Percentiles rank a stretch among this genome's conserved stretches.
Conservation (phyloP, 2,797 vertebrate species). For the Lepus oiostolus region DNA sequence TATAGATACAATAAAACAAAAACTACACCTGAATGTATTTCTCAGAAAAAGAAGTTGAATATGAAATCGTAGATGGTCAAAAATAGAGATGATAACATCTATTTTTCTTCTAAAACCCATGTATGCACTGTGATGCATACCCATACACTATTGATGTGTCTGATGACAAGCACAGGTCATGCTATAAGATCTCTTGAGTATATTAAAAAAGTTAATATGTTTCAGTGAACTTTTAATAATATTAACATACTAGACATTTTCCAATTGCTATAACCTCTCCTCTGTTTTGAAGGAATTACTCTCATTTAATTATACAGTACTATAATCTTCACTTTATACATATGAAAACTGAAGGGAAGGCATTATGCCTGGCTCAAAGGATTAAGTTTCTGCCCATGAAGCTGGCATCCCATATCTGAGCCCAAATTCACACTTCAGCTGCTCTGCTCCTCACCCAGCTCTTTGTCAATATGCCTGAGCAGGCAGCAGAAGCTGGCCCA, state of each 20-base stretch:
- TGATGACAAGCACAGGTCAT: not conserved
- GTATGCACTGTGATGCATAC: not conserved
- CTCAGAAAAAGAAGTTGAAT: not conserved
- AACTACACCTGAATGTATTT: not conserved
- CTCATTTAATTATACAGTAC: slow-evolving; percentile 43
- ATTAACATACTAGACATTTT: not conserved
- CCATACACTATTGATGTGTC: not conserved
- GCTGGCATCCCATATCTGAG: no score
- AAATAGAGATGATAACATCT: not conserved
- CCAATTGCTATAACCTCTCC: slow-evolving; percentile 2
- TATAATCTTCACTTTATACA: slow-evolving; percentile 1
- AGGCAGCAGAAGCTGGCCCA: no score
- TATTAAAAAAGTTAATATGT: not conserved
- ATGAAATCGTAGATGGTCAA: not conserved
- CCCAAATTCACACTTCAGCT: no score
- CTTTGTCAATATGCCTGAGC: no score
- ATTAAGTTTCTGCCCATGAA: no score
- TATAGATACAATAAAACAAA: slow-evolving; percentile 25
- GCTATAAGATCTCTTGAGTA: not conserved
- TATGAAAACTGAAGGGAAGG: not conserved
- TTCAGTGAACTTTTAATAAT: not conserved
- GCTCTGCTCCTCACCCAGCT: no score
- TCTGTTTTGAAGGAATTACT: not conserved
- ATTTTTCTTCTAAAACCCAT: not conserved
- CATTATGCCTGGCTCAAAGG: no score